Conservation (phyloP, 2,113 vertebrate species). For the Nothobranchius furzeri region DNA sequence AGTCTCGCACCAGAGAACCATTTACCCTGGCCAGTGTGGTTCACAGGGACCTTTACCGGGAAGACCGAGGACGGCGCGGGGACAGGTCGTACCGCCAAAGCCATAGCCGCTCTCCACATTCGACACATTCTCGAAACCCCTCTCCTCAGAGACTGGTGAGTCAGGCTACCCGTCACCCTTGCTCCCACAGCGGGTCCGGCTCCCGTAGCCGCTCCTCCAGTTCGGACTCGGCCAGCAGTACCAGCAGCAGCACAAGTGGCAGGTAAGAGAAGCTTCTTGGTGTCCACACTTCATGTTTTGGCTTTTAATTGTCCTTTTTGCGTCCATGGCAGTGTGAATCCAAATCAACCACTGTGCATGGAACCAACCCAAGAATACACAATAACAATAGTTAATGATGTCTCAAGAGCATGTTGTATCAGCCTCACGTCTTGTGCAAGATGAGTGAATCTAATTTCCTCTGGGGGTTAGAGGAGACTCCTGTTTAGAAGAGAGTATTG, state of each 20-base stretch:
- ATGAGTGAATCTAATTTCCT: neutral
- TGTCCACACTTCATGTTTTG: neutral
- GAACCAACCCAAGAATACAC: neutral
- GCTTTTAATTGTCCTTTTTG: constrained; percentile 6
- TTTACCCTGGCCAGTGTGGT: constrained; percentile 96
- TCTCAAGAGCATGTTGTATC: neutral
- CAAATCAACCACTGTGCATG: neutral
- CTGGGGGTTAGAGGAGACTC: neutral
- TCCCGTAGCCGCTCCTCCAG: constrained; percentile 94
- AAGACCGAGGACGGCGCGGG: constrained; percentile 89
- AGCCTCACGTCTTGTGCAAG: neutral
- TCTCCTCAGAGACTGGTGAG: constrained; percentile 92
- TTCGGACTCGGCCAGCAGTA: constrained; percentile 98
- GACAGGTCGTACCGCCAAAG: constrained; percentile 94
- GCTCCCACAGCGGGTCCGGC: constrained; percentile 91
- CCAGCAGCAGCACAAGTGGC: constrained; percentile 96
- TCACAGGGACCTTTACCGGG: constrained; percentile 97
- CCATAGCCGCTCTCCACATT: constrained; percentile 94
- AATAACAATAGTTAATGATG: neutral
- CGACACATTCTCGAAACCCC: constrained; percentile 91
- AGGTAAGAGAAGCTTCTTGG: constrained; percentile 81
- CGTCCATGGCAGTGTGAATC: neutral
- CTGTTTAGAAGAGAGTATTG: neutral
- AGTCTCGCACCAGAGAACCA: constrained; percentile 90
- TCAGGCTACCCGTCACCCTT: constrained; percentile 85